phyloP scores from a whole-genome alignment of 2,113 vertebrate species.

The Spermophilus dauricus region DNA sequence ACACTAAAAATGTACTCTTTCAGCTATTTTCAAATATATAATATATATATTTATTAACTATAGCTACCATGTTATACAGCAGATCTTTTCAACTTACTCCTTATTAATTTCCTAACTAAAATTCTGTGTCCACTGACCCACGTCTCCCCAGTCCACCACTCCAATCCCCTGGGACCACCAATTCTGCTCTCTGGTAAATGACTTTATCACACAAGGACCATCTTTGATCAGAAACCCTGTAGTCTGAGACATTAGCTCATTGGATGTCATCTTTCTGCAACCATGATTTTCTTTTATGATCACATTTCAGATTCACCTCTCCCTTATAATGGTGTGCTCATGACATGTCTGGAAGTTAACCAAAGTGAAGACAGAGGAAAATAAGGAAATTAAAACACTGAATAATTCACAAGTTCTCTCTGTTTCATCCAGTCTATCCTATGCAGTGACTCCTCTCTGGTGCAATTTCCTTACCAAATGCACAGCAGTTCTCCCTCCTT shows the following conservation, averaged over 20 bases:
- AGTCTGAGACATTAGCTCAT: background rate
- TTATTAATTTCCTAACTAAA: background rate
- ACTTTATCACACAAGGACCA: background rate
- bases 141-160: background rate
- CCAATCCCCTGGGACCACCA: background rate
- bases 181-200: background rate
- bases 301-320: background rate
- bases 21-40: background rate
- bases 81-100: background rate
- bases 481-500: too few relatives aligned
- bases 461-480: background rate
- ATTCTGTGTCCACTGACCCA: background rate
- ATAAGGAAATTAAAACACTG: background rate
- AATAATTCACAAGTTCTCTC: background rate
- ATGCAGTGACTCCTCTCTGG: background rate
- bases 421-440: background rate
- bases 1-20: background rate
- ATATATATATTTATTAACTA: background rate
- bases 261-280: background rate
- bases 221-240: rapidly evolving
- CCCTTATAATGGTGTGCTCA: background rate
- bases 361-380: background rate
- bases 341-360: background rate
- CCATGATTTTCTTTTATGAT: background rate
- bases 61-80: too few relatives aligned